Percentiles rank a stretch among this genome's conserved stretches.
Conservation (phyloP, 2,113 vertebrate genomes). For the Amphiprion percula region DNA sequence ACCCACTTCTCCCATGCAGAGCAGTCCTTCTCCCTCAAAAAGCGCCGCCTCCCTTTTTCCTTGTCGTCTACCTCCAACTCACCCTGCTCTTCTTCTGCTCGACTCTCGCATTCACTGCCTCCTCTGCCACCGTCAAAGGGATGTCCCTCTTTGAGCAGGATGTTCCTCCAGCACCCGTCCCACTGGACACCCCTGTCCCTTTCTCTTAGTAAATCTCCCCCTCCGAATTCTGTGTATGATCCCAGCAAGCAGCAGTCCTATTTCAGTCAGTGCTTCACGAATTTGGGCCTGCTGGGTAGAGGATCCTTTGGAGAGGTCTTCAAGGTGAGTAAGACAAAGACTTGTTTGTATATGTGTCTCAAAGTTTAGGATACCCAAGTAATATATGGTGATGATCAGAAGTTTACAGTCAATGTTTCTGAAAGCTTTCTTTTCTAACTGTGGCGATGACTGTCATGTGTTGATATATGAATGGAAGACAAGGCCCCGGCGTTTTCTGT, state of each 20-base stretch:
- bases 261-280: slow-evolving; percentile 90
- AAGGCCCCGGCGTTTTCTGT: background rate
- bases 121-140: slow-evolving; percentile 88
- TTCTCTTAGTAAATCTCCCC: slow-evolving; percentile 75
- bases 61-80: slow-evolving; percentile 76
- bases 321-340: slow-evolving; percentile 84
- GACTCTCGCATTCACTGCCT: slow-evolving; percentile 73
- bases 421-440: background rate
- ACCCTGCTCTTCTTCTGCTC: slow-evolving; percentile 75
- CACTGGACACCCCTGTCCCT: slow-evolving; percentile 85
- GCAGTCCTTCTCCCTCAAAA: slow-evolving; percentile 90
- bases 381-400: too few species aligned
- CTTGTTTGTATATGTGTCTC: background rate
- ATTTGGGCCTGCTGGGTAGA: slow-evolving; percentile 87
- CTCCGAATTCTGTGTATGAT: slow-evolving; percentile 83
- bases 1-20: slow-evolving; percentile 88
- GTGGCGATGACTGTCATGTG: background rate
- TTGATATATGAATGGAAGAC: background rate
- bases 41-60: slow-evolving; percentile 80
- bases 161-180: slow-evolving; percentile 84
- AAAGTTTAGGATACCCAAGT: background rate
- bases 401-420: too few species aligned
- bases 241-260: slow-evolving; percentile 85
- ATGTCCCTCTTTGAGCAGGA: slow-evolving; percentile 83
- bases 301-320: slow-evolving; percentile 93